A percentile compares a stretch with the other conserved stretches of the same genome.
phyloP scores from a whole-genome alignment of 2,888 invertebrate genomes.

The Heteromurus nitidus region DNA sequence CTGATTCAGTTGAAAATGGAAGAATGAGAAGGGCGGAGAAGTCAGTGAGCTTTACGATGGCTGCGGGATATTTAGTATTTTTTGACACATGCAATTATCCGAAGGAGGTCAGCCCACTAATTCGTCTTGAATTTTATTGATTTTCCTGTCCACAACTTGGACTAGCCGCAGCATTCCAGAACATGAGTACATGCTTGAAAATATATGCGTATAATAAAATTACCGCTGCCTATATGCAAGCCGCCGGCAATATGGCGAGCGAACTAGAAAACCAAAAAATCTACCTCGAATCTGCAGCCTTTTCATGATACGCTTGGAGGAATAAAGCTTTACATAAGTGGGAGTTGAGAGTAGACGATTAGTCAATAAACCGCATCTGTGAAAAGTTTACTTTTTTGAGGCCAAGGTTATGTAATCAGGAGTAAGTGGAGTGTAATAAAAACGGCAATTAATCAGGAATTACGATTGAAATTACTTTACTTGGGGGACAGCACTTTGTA shows the following conservation, averaged over 20 bases:
- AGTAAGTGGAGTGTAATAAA: neutral
- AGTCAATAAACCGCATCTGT: conserved; percentile 11
- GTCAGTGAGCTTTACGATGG: too few species aligned
- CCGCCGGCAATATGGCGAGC: too few species aligned
- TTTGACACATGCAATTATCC: conserved; percentile 11
- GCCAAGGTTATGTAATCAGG: conserved; percentile 20
- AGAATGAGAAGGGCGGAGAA: too few species aligned
- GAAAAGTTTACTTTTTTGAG: conserved; percentile 19
- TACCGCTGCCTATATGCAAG: too few species aligned
- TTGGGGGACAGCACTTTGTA: conserved; percentile 31
- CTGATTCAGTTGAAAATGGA: too few species aligned
- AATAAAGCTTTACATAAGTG: too few species aligned
- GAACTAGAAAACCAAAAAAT: too few species aligned
- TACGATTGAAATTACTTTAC: conserved; percentile 39
- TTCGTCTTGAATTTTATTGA: conserved; percentile 42
- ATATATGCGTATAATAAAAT: too few species aligned
- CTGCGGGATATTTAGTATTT: too few species aligned
- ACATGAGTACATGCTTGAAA: neutral
- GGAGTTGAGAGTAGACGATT: too few species aligned
- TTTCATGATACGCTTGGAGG: too few species aligned
- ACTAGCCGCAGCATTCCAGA: neutral
- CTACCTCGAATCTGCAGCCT: too few species aligned
- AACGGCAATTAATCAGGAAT: conserved; percentile 30
- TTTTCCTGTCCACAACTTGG: conserved; percentile 3
- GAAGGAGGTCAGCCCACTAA: conserved; percentile 38